Percentiles rank a stretch among this genome's conserved stretches.
These are phyloP conservation scores for Hylyphantes graminicola DNA, from an alignment of 1,140 invertebrate species.

Conservation along the genomic window DNA sequence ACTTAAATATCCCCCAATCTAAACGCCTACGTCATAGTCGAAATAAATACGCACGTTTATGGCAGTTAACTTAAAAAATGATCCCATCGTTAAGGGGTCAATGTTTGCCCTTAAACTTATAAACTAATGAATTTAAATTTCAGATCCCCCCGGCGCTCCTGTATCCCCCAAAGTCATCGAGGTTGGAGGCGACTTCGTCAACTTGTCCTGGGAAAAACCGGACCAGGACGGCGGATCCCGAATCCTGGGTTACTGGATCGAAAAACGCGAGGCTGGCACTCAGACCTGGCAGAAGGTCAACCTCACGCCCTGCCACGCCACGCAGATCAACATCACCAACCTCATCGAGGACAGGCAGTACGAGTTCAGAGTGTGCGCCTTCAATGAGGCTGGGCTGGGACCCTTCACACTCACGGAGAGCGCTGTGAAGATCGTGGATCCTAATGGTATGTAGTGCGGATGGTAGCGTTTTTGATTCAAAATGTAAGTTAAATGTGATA, in stretches of 20 bases:
- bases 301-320: constrained; percentile 68
- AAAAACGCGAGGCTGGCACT: constrained; percentile 90
- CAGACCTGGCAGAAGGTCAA: constrained; percentile 95
- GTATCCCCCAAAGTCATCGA: constrained; percentile 90
- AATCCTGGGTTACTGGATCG: constrained; percentile 96
- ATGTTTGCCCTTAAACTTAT: too few relatives aligned
- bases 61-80: too few relatives aligned
- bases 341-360: constrained; percentile 91
- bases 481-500: too few relatives aligned
- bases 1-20: too few relatives aligned
- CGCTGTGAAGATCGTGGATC: constrained; percentile 90
- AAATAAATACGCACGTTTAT: too few relatives aligned
- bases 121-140: not conserved
- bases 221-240: constrained; percentile 92
- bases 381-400: constrained; percentile 92
- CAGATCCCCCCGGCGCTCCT: constrained; percentile 88
- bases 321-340: constrained; percentile 74
- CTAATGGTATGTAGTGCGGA: constrained; percentile 72
- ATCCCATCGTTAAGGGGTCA: too few relatives aligned
- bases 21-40: too few relatives aligned
- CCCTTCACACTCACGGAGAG: constrained; percentile 80
- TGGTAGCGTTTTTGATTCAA: not conserved
- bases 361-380: constrained; percentile 89
- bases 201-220: constrained; percentile 95
- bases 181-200: constrained; percentile 97